phyloP scores from a whole-genome alignment of 2,113 vertebrate genomes.

The Tinamus guttatus region DNA sequence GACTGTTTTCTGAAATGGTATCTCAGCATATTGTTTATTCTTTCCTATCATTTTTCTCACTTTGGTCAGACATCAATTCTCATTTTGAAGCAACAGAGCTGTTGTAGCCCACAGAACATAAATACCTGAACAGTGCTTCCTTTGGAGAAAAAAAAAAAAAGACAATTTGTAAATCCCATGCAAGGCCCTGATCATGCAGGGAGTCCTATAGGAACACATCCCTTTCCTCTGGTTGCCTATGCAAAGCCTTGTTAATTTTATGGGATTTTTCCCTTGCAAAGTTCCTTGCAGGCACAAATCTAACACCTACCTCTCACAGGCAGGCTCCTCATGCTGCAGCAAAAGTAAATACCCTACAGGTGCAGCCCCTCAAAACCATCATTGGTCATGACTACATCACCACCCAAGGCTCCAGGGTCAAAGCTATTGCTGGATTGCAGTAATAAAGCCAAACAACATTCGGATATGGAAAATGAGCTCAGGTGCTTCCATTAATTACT shows the following conservation, averaged over 20 bases:
- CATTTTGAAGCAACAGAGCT: background rate
- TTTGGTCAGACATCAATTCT: background rate
- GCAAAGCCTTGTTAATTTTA: background rate
- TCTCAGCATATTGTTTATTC: fast-evolving
- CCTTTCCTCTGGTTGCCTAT: background rate
- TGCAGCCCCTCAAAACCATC: background rate
- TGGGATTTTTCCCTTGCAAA: background rate
- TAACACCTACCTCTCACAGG: fast-evolving
- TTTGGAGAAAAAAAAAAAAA: background rate
- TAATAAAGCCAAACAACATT: background rate
- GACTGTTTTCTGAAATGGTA: background rate
- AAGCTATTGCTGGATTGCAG: background rate
- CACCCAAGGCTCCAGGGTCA: background rate
- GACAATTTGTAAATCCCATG: background rate
- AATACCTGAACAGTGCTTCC: background rate
- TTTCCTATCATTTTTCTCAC: background rate
- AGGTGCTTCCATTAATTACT: background rate
- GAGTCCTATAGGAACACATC: background rate
- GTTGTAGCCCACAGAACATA: background rate
- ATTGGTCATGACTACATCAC: background rate
- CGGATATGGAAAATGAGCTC: background rate
- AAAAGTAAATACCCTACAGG: background rate
- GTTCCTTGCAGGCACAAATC: background rate
- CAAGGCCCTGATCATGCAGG: background rate
- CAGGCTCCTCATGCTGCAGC: background rate